phyloP scores from a whole-genome alignment of 2,797 vertebrate genomes.

The Ptychadena robeensis region DNA sequence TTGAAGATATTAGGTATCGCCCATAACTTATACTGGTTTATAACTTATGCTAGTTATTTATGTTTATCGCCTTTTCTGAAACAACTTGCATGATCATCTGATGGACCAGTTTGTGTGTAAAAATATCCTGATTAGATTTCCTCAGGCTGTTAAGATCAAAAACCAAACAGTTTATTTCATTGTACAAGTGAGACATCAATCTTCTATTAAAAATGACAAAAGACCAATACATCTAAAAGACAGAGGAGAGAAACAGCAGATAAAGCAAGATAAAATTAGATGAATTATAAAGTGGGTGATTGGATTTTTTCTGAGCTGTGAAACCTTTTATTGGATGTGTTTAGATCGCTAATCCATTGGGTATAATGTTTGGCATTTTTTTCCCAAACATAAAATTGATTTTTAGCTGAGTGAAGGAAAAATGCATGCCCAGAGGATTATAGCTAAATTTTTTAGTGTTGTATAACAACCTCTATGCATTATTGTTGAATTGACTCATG shows the following conservation, averaged over 20 bases:
- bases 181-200: constrained; percentile 38
- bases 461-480: constrained; percentile 48
- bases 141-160: not conserved
- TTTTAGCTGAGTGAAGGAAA: constrained; percentile 51
- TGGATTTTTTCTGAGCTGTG: constrained; percentile 51
- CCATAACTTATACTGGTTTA: not conserved
- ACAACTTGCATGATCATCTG: not conserved
- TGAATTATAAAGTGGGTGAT: constrained; percentile 50
- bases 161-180: constrained; percentile 36
- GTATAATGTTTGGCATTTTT: constrained; percentile 46
- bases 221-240: constrained; percentile 30
- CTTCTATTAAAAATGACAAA: constrained; percentile 40
- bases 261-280: constrained; percentile 47
- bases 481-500: constrained; percentile 37
- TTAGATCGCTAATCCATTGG: constrained; percentile 56
- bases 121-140: constrained; percentile 11
- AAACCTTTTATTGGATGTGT: constrained; percentile 56
- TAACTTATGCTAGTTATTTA: not conserved
- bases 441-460: constrained; percentile 38
- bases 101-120: not conserved
- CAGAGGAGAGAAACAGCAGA: constrained; percentile 30
- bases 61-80: not conserved
- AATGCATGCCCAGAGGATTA: constrained; percentile 47
- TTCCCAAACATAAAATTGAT: constrained; percentile 52
- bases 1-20: not conserved